Conservation (phyloP, 2,113 vertebrate genomes). For the Pelobates fuscus region DNA sequence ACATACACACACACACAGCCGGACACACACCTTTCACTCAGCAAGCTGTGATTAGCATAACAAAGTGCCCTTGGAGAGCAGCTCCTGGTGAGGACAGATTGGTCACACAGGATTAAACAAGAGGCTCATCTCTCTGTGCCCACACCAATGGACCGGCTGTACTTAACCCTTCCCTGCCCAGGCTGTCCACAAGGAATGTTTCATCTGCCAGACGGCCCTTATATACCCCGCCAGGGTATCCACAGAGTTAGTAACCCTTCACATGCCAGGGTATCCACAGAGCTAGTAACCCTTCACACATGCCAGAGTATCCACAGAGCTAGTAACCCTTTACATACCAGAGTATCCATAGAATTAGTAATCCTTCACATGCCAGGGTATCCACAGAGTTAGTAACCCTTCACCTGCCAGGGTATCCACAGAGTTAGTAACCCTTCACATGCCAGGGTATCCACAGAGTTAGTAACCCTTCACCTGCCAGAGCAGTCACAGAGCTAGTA, state of each 20-base stretch:
- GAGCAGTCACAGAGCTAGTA: background rate
- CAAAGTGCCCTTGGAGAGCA: conserved; percentile 38
- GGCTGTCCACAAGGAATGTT: no score
- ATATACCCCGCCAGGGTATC: background rate
- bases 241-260: background rate
- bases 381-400: no score
- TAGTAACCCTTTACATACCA: background rate
- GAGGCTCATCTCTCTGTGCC: conserved; percentile 37
- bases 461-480: conserved; percentile 31
- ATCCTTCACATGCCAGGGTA: background rate
- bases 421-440: background rate
- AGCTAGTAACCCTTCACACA: no score
- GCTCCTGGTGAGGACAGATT: conserved; percentile 44
- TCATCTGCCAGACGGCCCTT: background rate
- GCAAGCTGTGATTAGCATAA: conserved; percentile 44
- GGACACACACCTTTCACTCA: conserved; percentile 41
- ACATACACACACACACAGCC: conserved; percentile 21
- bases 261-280: background rate
- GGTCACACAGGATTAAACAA: conserved; percentile 46
- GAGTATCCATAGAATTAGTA: background rate
- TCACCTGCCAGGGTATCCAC: background rate
- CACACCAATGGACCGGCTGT: conserved; percentile 4
- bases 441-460: background rate
- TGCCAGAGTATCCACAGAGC: no score
- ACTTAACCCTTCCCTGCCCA: no score